Conservation (phyloP, 1,140 invertebrate genomes). For the Agrypnia vestita region DNA sequence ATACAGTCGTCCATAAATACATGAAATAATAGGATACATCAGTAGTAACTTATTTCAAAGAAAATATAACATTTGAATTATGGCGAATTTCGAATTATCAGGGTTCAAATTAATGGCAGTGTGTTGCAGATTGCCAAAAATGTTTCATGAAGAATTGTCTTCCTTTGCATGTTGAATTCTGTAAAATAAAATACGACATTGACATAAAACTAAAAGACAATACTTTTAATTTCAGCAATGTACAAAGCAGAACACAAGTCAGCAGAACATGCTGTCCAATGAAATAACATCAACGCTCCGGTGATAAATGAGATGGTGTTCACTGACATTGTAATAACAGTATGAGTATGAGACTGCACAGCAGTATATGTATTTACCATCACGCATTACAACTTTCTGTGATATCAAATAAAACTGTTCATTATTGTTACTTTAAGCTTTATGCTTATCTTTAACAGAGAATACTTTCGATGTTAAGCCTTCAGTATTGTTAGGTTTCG, state of each 20-base stretch:
- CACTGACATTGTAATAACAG: conserved; percentile 22
- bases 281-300: conserved; percentile 70
- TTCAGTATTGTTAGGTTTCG: conserved; percentile 58
- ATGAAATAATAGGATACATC: too few species aligned
- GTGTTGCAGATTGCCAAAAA: too few species aligned
- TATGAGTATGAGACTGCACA: conserved; percentile 46
- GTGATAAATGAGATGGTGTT: conserved; percentile 65
- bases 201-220: background rate
- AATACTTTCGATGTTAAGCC: conserved; percentile 56
- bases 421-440: conserved; percentile 59
- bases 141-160: too few species aligned
- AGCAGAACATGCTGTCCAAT: conserved; percentile 71
- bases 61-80: too few species aligned
- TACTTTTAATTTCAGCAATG: conserved; percentile 69
- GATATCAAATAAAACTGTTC: conserved; percentile 61
- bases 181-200: too few species aligned
- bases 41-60: too few species aligned
- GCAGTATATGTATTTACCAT: conserved; percentile 56
- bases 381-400: conserved; percentile 60
- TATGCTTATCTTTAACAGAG: conserved; percentile 55
- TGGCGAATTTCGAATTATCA: too few species aligned
- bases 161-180: too few species aligned
- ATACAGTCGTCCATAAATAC: too few species aligned
- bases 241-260: conserved; percentile 65
- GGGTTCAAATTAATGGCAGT: too few species aligned